Conservation (phyloP, 2,797 vertebrate species). For the Pampus argenteus region DNA sequence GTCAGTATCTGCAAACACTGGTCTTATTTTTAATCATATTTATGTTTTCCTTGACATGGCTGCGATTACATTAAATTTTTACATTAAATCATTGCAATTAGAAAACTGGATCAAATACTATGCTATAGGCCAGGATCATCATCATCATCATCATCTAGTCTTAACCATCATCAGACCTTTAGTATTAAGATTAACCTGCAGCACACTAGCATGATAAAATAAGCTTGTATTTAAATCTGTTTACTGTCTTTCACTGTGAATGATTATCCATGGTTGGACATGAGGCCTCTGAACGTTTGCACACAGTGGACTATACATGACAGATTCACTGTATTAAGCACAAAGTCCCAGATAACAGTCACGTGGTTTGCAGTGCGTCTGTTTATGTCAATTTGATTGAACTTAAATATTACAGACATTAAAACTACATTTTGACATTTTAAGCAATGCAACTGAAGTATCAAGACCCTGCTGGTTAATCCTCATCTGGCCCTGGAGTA, state of each 20-base stretch:
- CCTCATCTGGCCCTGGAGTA: neutral
- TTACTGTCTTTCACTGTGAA: neutral
- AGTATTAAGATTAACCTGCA: neutral
- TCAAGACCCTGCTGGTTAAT: neutral
- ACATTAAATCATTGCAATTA: no score
- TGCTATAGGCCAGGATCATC: no score
- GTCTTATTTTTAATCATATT: neutral
- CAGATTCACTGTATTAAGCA: neutral
- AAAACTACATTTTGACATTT: neutral
- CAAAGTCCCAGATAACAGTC: no score
- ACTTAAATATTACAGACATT: neutral
- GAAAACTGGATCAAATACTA: no score
- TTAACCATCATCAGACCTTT: neutral
- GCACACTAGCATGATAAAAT: neutral
- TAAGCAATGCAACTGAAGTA: neutral
- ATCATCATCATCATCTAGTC: no score
- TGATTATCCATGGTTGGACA: neutral
- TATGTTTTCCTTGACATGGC: neutral
- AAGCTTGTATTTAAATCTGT: no score
- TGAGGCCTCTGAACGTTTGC: no score
- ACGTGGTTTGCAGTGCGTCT: neutral
- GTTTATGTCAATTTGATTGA: neutral
- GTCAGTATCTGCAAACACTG: no score
- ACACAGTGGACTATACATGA: neutral
- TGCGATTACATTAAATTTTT: no score